phyloP scores from a whole-genome alignment of 1,140 invertebrate species.

The Sycobia sp. region DNA sequence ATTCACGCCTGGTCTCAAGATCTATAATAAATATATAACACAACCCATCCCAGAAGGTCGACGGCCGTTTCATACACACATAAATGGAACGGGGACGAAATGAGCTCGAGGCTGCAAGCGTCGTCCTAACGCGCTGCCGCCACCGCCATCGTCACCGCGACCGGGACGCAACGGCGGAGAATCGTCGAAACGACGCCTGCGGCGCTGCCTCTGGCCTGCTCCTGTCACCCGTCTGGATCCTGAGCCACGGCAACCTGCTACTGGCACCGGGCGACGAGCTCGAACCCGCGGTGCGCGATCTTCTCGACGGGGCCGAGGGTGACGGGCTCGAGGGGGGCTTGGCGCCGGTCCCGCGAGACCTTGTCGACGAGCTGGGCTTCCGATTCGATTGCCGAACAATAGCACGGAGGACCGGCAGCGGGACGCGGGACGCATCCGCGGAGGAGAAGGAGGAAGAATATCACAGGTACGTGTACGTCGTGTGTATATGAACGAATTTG shows the following conservation, averaged over 20 bases:
- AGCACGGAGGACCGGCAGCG: neutral
- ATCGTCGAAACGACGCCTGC: conserved; percentile 30
- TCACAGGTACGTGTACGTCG: neutral
- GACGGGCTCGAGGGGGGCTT: neutral
- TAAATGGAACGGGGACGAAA: too few relatives aligned
- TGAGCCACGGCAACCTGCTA: conserved; percentile 63
- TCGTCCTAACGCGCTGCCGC: too few relatives aligned
- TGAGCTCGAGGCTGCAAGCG: too few relatives aligned
- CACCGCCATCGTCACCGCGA: too few relatives aligned
- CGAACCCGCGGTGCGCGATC: conserved; percentile 2
- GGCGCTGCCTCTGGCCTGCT: conserved; percentile 59
- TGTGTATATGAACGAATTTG: too few relatives aligned
- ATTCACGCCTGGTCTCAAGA: too few relatives aligned
- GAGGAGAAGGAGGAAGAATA: too few relatives aligned
- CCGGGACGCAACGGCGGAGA: neutral
- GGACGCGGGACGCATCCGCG: too few relatives aligned
- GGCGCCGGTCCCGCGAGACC: neutral
- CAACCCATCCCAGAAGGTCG: too few relatives aligned
- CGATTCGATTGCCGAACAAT: neutral
- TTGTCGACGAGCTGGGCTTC: neutral
- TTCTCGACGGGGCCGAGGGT: neutral
- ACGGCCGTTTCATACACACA: too few relatives aligned
- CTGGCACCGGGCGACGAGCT: conserved; percentile 42
- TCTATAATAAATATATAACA: too few relatives aligned
- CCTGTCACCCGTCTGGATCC: conserved; percentile 61